These are phyloP conservation scores for Heliconius himera DNA, from an alignment of 1,140 invertebrate genomes.

Conservation along the genomic window DNA sequence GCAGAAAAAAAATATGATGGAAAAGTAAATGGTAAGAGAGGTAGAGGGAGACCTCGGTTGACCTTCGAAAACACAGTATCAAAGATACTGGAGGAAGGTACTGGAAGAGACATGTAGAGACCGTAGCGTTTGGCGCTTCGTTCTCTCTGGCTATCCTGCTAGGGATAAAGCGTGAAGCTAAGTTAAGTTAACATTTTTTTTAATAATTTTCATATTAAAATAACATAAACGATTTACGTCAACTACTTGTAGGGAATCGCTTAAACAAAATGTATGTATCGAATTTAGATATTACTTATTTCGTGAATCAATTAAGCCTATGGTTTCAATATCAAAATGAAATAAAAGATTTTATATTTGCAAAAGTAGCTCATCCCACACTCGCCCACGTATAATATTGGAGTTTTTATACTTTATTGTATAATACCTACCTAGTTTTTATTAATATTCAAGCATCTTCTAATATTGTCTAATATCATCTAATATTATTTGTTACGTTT, in stretches of 20 bases:
- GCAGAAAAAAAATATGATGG: too few relatives aligned
- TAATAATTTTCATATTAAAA: too few relatives aligned
- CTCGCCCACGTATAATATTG: not conserved
- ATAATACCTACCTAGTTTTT: not conserved
- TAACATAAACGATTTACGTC: not conserved
- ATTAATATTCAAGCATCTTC: not conserved
- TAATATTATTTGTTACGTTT: too few relatives aligned
- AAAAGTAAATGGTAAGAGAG: too few relatives aligned
- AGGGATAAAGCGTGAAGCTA: too few relatives aligned
- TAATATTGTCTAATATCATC: not conserved
- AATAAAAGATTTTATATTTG: not conserved
- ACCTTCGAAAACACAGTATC: too few relatives aligned
- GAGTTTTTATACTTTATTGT: not conserved
- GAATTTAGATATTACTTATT: not conserved
- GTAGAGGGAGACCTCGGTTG: too few relatives aligned
- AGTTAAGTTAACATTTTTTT: too few relatives aligned
- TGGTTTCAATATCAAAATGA: not conserved
- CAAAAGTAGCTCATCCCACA: not conserved
- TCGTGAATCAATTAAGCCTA: not conserved
- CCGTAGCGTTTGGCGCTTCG: too few relatives aligned
- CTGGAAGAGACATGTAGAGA: too few relatives aligned
- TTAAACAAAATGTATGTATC: not conserved
- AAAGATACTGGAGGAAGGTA: too few relatives aligned
- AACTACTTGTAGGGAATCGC: not conserved
- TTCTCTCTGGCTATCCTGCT: too few relatives aligned